phyloP scores from a whole-genome alignment of 2,888 invertebrate genomes.

The Brachyptera risi region DNA sequence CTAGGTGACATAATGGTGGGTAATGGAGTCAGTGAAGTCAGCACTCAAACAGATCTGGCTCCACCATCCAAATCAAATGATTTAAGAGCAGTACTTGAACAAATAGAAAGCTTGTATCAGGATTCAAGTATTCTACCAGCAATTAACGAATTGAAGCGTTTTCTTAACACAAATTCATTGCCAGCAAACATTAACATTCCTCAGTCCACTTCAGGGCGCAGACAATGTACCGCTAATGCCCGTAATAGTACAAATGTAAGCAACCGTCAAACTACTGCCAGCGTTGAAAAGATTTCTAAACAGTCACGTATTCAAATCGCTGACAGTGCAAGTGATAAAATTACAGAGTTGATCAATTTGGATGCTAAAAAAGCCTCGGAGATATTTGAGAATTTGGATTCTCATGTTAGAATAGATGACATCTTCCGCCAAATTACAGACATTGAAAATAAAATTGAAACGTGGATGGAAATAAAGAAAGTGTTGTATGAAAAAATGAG shows the following conservation, averaged over 20 bases:
- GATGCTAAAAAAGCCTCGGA: too few species aligned
- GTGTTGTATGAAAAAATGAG: slow-evolving; percentile 51
- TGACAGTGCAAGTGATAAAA: too few species aligned
- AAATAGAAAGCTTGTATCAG: not conserved
- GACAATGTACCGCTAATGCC: too few species aligned
- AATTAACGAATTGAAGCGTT: not conserved
- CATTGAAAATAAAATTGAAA: slow-evolving; percentile 57
- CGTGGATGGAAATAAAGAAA: slow-evolving; percentile 55
- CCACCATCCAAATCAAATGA: not conserved
- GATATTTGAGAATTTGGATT: not conserved
- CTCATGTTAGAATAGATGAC: slow-evolving; percentile 36
- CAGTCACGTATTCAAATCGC: too few species aligned
- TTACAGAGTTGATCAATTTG: too few species aligned
- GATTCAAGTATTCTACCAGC: not conserved
- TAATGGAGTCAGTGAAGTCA: too few species aligned
- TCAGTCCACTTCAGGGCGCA: too few species aligned
- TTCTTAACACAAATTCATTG: not conserved
- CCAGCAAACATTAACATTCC: too few species aligned
- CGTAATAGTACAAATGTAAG: too few species aligned
- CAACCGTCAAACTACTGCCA: too few species aligned
- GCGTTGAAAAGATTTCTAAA: too few species aligned
- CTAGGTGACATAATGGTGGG: too few species aligned
- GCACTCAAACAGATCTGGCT: not conserved
- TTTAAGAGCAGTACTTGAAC: not conserved
- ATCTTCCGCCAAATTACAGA: slow-evolving; percentile 56